These are phyloP conservation scores for Peromyscus nudipes DNA, from an alignment of 2,797 vertebrate species.

Conservation along the genomic window DNA sequence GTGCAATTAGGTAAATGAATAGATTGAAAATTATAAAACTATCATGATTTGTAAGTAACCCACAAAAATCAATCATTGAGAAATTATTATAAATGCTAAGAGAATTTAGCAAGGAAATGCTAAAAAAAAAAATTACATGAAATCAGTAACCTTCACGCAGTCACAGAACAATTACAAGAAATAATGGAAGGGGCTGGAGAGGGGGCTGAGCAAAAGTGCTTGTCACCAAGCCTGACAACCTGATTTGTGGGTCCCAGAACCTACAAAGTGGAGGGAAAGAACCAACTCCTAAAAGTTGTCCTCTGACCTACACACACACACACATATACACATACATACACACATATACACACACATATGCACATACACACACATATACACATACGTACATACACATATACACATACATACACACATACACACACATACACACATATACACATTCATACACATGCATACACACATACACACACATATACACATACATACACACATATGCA, in stretches of 20 bases:
- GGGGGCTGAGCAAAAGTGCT: background rate
- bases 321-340: background rate
- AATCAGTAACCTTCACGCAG: background rate
- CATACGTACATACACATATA: no score
- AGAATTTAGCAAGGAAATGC: background rate
- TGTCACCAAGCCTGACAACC: background rate
- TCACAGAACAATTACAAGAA: background rate
- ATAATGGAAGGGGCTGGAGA: background rate
- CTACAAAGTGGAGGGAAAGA: background rate
- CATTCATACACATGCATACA: no score
- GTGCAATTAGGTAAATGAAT: constrained; percentile 21
- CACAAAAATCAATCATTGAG: constrained; percentile 51
- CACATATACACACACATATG: background rate
- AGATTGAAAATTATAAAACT: constrained; percentile 33
- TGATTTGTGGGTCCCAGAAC: background rate
- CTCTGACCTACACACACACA: background rate
- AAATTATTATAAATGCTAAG: constrained; percentile 25
- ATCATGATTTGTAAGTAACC: background rate
- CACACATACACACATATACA: no score
- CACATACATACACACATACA: no score
- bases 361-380: no score
- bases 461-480: no score
- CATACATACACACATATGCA: no score
- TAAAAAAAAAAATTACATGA: background rate
- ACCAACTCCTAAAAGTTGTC: background rate